These are phyloP conservation scores for Polyergus mexicanus DNA, from an alignment of 1,140 invertebrate genomes.

Conservation along the genomic window DNA sequence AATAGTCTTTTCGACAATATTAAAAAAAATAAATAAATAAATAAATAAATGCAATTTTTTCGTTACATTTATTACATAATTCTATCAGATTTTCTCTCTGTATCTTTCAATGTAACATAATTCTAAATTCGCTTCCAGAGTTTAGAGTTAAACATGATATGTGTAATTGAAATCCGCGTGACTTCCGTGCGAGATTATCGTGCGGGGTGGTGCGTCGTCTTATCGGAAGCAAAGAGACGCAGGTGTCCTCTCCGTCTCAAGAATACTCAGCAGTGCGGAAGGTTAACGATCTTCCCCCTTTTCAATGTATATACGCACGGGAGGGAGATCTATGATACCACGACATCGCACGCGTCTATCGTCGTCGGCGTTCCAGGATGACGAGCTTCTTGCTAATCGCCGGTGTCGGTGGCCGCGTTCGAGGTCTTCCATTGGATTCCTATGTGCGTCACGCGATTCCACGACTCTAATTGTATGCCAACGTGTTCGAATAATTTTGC, in stretches of 20 bases:
- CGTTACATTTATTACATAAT: not conserved
- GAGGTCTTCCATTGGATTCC: constrained; percentile 83
- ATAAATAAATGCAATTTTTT: not conserved
- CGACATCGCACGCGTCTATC: constrained; percentile 27
- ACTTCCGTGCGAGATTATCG: constrained; percentile 49
- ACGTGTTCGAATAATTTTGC: constrained; percentile 56
- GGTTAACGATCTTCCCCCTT: constrained; percentile 61
- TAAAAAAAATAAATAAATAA: too few species aligned
- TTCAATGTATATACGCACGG: not conserved
- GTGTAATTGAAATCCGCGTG: constrained; percentile 38
- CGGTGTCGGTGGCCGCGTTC: constrained; percentile 83
- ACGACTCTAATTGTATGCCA: constrained; percentile 60
- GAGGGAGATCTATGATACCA: constrained; percentile 15
- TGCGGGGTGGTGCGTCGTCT: constrained; percentile 27
- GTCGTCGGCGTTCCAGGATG: constrained; percentile 67
- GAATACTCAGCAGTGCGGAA: constrained; percentile 55
- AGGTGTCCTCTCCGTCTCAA: constrained; percentile 52
- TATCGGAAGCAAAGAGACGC: constrained; percentile 52
- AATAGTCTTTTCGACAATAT: not conserved
- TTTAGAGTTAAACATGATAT: not conserved
- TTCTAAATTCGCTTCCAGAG: not conserved
- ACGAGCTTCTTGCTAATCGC: constrained; percentile 67
- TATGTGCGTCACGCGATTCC: constrained; percentile 80
- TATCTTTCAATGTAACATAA: not conserved
- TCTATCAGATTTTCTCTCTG: not conserved